A percentile compares a stretch with the other conserved stretches of the same genome.
phyloP scores from a whole-genome alignment of 2,113 vertebrate genomes.

The Cryptomyrus ogoouensis region DNA sequence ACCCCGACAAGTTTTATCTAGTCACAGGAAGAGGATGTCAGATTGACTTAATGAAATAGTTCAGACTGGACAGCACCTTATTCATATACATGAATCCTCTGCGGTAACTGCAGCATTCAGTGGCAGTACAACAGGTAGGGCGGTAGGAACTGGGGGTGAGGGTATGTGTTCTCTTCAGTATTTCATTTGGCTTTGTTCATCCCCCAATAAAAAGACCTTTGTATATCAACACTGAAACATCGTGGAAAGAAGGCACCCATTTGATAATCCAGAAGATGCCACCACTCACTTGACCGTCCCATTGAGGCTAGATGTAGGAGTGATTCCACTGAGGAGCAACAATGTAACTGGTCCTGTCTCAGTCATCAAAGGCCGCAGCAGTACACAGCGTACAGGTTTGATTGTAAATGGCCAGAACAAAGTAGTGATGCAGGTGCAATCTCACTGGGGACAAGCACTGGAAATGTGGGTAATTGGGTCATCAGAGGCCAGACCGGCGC shows the following conservation, averaged over 20 bases:
- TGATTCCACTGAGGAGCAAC: not conserved
- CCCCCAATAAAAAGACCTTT: no score
- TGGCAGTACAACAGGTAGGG: no score
- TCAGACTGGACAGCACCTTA: no score
- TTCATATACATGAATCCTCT: no score
- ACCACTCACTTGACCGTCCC: not conserved
- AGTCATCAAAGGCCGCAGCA: not conserved
- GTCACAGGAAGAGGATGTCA: no score
- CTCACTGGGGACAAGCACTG: not conserved
- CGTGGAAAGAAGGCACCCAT: not conserved
- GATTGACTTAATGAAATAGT: no score
- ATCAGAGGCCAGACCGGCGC: not conserved
- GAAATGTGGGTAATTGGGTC: not conserved
- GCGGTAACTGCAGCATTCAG: no score
- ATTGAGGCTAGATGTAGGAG: not conserved
- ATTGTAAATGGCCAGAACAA: not conserved
- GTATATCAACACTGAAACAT: not conserved
- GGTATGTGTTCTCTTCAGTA: no score
- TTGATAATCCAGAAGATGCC: not conserved
- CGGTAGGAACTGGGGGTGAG: no score
- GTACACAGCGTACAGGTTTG: not conserved
- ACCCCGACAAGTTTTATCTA: no score
- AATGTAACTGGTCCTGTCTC: not conserved
- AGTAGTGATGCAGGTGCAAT: not conserved
- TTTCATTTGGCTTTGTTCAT: no score